These are phyloP conservation scores for Caenorhabditis angaria DNA, from an alignment of 2,888 invertebrate genomes.

Conservation along the genomic window DNA sequence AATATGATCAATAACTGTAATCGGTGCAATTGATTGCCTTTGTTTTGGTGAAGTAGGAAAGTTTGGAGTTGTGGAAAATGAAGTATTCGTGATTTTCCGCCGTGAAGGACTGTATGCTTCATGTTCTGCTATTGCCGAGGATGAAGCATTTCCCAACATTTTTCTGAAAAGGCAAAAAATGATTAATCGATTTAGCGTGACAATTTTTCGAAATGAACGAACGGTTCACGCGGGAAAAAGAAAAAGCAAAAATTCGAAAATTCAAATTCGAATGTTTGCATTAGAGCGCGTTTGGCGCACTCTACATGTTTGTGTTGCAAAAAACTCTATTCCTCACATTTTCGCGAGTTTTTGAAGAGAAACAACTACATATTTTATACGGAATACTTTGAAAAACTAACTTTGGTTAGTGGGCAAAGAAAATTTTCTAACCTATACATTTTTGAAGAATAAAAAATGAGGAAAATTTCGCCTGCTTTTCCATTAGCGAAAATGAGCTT, in stretches of 20 bases:
- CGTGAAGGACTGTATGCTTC: neutral
- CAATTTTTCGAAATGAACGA: neutral
- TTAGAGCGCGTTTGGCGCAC: neutral
- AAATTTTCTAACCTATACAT: no score
- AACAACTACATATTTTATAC: no score
- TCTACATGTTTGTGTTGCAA: neutral
- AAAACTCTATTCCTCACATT: no score
- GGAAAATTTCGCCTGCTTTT: no score
- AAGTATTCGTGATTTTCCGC: slow-evolving; percentile 9
- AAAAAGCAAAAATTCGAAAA: slow-evolving; percentile 14
- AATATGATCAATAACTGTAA: slow-evolving; percentile 48
- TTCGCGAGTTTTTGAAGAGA: no score
- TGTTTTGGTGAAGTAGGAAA: slow-evolving; percentile 11
- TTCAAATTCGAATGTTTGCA: neutral
- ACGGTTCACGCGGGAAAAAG: slow-evolving; percentile 6
- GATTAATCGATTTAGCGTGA: neutral
- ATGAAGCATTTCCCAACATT: neutral
- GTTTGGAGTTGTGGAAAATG: slow-evolving; percentile 18
- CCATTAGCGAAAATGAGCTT: no score
- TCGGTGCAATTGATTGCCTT: slow-evolving; percentile 7
- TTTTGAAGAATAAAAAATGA: no score
- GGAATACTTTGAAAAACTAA: no score
- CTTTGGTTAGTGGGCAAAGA: no score
- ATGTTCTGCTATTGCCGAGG: neutral
- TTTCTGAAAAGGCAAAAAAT: no score